Percentiles rank a stretch among this genome's conserved stretches.
Evolutionary conservation across 2,113 vertebrate genomes (phyloP).

Genomic region (Clarias magur): DNA sequence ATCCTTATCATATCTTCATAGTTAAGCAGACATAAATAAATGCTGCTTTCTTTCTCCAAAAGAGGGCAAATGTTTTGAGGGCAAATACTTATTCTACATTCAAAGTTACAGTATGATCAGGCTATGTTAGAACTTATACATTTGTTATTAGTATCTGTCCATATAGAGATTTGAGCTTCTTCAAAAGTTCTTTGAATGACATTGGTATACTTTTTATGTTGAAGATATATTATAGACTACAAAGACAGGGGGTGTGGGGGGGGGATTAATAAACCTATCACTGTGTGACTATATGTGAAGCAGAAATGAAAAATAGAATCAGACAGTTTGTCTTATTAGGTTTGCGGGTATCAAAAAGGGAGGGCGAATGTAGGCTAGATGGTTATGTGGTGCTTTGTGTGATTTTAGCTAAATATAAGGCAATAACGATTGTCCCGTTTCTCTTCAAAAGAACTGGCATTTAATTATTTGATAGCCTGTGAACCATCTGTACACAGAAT

Average conservation of each 20-base stretch:
- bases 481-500: neutral
- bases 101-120: neutral
- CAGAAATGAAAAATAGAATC: neutral
- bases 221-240: neutral
- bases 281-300: neutral
- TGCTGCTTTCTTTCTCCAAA: neutral
- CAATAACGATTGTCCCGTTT: neutral
- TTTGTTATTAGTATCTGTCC: neutral
- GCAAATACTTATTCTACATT: neutral
- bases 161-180: neutral
- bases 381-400: neutral
- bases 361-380: neutral
- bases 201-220: neutral
- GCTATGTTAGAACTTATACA: neutral
- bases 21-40: neutral
- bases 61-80: neutral
- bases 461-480: conserved; percentile 5
- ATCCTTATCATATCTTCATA: neutral
- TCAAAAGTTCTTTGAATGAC: neutral
- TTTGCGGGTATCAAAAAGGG: neutral
- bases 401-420: neutral
- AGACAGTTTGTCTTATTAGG: neutral
- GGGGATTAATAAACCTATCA: neutral
- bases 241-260: neutral
- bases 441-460: neutral